Conservation (phyloP, 2,113 vertebrate species). For the Sinocyclocheilus anshuiensis region DNA sequence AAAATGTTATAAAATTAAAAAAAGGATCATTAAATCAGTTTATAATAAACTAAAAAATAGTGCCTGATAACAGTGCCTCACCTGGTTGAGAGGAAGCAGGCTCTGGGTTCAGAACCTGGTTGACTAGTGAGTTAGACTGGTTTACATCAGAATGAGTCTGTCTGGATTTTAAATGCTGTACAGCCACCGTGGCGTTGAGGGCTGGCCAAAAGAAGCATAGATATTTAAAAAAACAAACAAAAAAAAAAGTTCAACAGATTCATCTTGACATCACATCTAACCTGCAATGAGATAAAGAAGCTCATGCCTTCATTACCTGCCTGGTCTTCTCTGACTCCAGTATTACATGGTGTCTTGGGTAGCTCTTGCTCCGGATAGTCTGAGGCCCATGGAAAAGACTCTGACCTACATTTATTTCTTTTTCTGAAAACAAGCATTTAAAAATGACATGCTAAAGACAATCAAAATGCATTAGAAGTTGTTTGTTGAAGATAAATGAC, state of each 20-base stretch:
- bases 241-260: neutral
- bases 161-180: conserved; percentile 75
- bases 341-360: conserved; percentile 58
- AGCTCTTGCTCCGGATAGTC: conserved; percentile 24
- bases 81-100: conserved; percentile 68
- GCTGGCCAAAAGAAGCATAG: conserved; percentile 64
- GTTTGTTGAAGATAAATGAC: neutral
- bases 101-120: conserved; percentile 81
- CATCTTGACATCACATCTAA: neutral
- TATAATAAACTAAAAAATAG: neutral
- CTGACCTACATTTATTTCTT: conserved; percentile 42
- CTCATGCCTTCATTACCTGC: conserved; percentile 69
- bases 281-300: neutral
- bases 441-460: neutral
- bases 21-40: no score
- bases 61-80: conserved; percentile 44
- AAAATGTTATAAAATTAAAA: no score
- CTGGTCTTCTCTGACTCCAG: conserved; percentile 60
- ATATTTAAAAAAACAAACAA: neutral
- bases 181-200: conserved; percentile 82
- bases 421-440: conserved; percentile 34
- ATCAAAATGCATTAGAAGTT: neutral
- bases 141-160: conserved; percentile 60
- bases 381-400: conserved; percentile 15
- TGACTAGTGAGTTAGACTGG: conserved; percentile 62